Conservation (phyloP, 2,888 invertebrate genomes). For the Falcaria lacertinaria region DNA sequence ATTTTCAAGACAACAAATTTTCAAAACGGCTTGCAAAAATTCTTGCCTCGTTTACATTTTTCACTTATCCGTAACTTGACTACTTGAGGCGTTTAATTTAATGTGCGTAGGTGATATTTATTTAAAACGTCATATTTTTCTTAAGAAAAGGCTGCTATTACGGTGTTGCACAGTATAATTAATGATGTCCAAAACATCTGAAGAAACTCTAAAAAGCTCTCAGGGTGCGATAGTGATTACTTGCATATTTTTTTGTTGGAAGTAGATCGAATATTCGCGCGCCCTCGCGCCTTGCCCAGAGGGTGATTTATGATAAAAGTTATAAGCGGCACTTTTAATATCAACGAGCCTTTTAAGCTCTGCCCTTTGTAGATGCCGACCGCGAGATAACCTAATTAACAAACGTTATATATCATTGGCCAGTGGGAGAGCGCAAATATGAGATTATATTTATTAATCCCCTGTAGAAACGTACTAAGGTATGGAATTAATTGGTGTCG, state of each 20-base stretch:
- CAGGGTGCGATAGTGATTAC: conserved; percentile 71
- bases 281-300: conserved; percentile 60
- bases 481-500: conserved; percentile 29
- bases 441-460: conserved; percentile 62
- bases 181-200: conserved; percentile 64
- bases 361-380: conserved; percentile 73
- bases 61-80: neutral
- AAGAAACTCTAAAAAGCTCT: conserved; percentile 71
- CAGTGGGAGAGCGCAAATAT: conserved; percentile 60
- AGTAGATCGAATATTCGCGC: conserved; percentile 68
- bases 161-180: conserved; percentile 47
- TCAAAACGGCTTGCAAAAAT: neutral
- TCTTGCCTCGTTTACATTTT: neutral
- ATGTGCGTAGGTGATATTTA: neutral
- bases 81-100: neutral
- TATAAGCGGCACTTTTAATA: conserved; percentile 74
- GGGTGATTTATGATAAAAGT: conserved; percentile 77
- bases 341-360: conserved; percentile 69
- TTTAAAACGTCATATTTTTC: neutral
- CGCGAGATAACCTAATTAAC: conserved; percentile 76
- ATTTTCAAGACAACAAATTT: neutral
- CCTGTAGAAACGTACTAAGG: conserved; percentile 36
- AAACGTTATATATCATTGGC: conserved; percentile 70
- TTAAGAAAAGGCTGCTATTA: conserved; percentile 8
- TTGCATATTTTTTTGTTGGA: conserved; percentile 75